These are phyloP conservation scores for Acleris emargana DNA, from an alignment of 2,888 invertebrate species.

Conservation along the genomic window DNA sequence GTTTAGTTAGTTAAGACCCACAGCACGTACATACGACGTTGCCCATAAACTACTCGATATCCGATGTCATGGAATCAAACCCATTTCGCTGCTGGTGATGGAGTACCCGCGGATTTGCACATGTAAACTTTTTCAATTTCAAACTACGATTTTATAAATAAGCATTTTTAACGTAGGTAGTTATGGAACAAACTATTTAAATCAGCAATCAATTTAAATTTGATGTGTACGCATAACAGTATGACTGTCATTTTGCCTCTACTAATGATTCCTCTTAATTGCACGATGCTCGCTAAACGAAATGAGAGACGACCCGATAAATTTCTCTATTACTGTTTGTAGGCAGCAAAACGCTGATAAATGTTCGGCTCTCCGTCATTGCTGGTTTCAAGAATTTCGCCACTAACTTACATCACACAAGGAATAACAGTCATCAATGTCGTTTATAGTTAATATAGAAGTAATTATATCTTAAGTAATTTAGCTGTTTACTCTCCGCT, in stretches of 20 bases:
- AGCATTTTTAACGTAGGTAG: background rate
- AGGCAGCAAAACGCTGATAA: conserved; percentile 42
- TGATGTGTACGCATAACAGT: background rate
- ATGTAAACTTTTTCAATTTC: conserved; percentile 10
- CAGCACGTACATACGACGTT: conserved; percentile 63
- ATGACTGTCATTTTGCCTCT: background rate
- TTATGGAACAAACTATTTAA: too few species aligned
- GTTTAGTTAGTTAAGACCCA: conserved; percentile 38
- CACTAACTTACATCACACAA: too few species aligned
- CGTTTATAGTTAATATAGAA: conserved; percentile 11
- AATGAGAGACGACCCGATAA: conserved; percentile 39
- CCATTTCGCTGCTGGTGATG: conserved; percentile 45
- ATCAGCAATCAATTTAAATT: too few species aligned
- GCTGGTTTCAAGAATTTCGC: too few species aligned
- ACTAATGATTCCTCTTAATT: conserved; percentile 3
- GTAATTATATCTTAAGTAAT: conserved; percentile 22
- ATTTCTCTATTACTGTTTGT: conserved; percentile 44
- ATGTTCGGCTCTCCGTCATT: background rate
- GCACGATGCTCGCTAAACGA: conserved; percentile 7
- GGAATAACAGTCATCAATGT: too few species aligned
- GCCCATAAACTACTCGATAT: conserved; percentile 72
- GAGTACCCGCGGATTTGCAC: conserved; percentile 13
- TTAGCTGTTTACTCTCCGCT: conserved; percentile 51
- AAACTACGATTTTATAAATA: conserved; percentile 2
- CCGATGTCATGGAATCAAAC: conserved; percentile 58